phyloP scores from a whole-genome alignment of 2,113 vertebrate species.

The Gopherus evgoodei region DNA sequence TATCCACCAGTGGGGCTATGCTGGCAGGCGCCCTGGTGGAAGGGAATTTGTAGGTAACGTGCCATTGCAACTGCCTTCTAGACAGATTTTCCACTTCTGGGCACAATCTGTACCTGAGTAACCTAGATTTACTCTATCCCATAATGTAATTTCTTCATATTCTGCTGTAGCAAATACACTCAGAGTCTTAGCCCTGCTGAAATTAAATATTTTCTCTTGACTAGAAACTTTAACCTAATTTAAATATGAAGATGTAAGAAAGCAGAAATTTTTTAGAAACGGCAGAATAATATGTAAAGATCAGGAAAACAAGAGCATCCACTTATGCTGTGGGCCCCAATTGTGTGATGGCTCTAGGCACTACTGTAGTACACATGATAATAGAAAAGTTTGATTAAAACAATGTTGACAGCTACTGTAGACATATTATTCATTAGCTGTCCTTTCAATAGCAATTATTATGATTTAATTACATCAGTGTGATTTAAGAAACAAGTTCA shows the following conservation, averaged over 20 bases:
- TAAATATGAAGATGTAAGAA: not conserved
- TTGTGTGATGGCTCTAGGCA: not conserved
- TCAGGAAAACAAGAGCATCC: not conserved
- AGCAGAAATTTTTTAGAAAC: not conserved
- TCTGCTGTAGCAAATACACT: not conserved
- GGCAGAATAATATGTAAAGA: too few species aligned
- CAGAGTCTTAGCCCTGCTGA: not conserved
- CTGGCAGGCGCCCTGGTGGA: not conserved
- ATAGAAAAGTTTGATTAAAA: not conserved
- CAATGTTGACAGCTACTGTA: accelerated
- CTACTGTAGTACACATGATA: not conserved
- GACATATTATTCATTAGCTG: not conserved
- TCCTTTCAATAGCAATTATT: not conserved
- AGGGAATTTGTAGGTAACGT: not conserved
- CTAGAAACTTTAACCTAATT: not conserved
- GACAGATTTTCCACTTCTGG: accelerated
- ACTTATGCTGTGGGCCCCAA: not conserved
- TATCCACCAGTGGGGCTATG: not conserved
- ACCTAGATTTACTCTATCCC: not conserved
- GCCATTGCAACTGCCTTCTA: too few species aligned
- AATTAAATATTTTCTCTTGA: not conserved
- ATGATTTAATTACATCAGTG: accelerated
- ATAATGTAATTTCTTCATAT: not conserved
- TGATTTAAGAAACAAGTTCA: not conserved
- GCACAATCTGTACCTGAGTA: not conserved